Evolutionary conservation across 2,888 invertebrate species (phyloP), one percentile per base, ranked within the genome.

Genomic region (Eudasyphora cyanicolor): DNA sequence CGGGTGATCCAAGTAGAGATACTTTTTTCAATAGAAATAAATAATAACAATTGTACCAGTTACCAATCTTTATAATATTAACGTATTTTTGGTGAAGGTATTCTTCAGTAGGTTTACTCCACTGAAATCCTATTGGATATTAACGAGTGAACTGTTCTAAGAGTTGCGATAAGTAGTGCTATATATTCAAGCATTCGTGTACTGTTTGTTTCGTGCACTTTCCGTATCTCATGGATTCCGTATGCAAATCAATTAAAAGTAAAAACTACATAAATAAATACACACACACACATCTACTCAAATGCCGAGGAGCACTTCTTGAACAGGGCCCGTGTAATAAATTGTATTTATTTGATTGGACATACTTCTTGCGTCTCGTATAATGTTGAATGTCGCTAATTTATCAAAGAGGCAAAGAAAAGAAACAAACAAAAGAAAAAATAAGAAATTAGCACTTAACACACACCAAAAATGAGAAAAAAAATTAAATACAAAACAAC

Each of bases 181-280:
- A 79, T 19, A 67, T 57, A 29, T 42, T 29, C 42, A 10, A 0
- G 3, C 73, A 57, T 14, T 10, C 10, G 19, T 73, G 17, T 73
- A 14, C 24, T 21, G 12, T 21, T 19, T 19, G 32, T 49, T 21
- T 60, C 29, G 32, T 35, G 19, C 62, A 35, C 70, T 70, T 62
- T 74, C 21, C 45, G 69, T 76, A 64, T 74, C 69, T 74, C 49
- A 27, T 62, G 74, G 70, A 76, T 51, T 79, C n/a, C 70, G 64
- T 77, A 80, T 83, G 83, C 83, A 83, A 83, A 83, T 83, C 79
- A 83, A 83, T 83, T 83, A 83, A 83, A 83, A 80, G 54, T 74
- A 83, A 83, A 83, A 83, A 79, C 76, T 32, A 32, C 32, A 32
- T 32, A 8, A 4, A 24, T 4, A 57, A 21, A 51, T 8, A 51